Conservation (phyloP, 2,797 vertebrate species). For the Phylloscopus collybita region DNA sequence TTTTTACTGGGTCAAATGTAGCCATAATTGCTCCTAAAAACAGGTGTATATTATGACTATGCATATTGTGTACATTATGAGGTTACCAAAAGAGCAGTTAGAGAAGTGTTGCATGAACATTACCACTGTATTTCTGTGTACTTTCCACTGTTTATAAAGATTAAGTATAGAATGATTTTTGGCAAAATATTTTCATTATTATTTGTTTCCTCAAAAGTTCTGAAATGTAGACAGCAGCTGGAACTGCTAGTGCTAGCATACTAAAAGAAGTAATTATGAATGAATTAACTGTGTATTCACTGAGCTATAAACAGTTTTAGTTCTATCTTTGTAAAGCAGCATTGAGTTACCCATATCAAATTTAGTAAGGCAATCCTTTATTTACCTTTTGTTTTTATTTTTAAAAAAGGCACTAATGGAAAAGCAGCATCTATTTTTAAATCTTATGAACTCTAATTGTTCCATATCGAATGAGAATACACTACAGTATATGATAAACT, state of each 20-base stretch:
- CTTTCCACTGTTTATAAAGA: not conserved
- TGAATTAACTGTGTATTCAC: conserved; percentile 50
- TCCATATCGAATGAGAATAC: conserved; percentile 72
- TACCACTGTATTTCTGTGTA: not conserved
- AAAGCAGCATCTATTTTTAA: conserved; percentile 80
- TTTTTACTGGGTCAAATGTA: not conserved
- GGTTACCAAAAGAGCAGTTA: not conserved
- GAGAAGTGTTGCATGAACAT: not conserved
- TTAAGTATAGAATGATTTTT: not conserved
- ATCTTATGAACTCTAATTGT: conserved; percentile 73
- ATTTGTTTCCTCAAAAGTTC: not conserved
- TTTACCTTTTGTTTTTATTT: conserved; percentile 78
- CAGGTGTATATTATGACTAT: not conserved
- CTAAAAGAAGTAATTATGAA: conserved; percentile 51
- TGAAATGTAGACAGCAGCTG: not conserved
- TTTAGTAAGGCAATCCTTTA: conserved; percentile 77
- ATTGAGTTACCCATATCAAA: conserved; percentile 70
- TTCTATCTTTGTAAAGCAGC: conserved; percentile 73
- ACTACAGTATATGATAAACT: conserved; percentile 76
- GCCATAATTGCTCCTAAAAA: not conserved
- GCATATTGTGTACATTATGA: not conserved
- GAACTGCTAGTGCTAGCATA: not conserved
- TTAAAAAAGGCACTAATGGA: conserved; percentile 70
- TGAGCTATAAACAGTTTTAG: conserved; percentile 59
- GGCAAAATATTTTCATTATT: not conserved